Base-by-base conservation (phyloP, 2,888 invertebrate species). In the Platycheirus rosarum region DNA sequence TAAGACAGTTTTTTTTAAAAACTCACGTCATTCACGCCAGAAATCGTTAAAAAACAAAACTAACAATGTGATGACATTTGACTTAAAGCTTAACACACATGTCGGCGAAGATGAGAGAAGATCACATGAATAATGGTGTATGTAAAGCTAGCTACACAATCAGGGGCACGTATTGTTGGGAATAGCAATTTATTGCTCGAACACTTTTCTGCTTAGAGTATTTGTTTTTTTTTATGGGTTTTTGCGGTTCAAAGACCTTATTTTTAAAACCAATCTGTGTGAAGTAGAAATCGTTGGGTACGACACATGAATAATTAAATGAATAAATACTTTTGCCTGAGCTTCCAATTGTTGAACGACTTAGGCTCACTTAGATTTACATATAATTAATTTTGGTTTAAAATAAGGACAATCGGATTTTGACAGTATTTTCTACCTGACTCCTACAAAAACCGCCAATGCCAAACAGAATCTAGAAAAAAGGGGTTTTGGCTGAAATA, bases 171-270 rank as follows among this genome's bases (percentile, higher is more conserved):
- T 29, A 48, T 62, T 18, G 74, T 32, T 37, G 18, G 46, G 35
- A 57, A 60, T 60, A 62, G 44, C 63, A 71, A 76, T 80, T 76
- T 80, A 80, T 76, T 40, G 46, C 53, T 46, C 23, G 49, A 70
- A 60, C 48, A 60, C 63, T 76, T 82, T 82, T 62, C 76, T 71
- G 49, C 77, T 66, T 76, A 42, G 53, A 70, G 32, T 63, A 57
- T 68, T 35, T 42, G 42, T 60, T 48, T 16, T n/a, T 62, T 51
- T 65, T 71, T 57, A 35, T 32, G 18, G 16, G 37, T 20, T 46
- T n/a, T 48, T 57, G 14, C 14, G 29, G 23, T 57, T 55, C 37
- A 37, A 14, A 40, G 55, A 55, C 37, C 55, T 13, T 55, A 26
- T 40, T 57, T 57, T 14, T 14, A 13, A 40, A 32, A 40, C 20